A percentile compares a stretch with the other conserved stretches of the same genome.
phyloP scores from a whole-genome alignment of 2,797 vertebrate genomes.

The Mormyrops boulengeri region DNA sequence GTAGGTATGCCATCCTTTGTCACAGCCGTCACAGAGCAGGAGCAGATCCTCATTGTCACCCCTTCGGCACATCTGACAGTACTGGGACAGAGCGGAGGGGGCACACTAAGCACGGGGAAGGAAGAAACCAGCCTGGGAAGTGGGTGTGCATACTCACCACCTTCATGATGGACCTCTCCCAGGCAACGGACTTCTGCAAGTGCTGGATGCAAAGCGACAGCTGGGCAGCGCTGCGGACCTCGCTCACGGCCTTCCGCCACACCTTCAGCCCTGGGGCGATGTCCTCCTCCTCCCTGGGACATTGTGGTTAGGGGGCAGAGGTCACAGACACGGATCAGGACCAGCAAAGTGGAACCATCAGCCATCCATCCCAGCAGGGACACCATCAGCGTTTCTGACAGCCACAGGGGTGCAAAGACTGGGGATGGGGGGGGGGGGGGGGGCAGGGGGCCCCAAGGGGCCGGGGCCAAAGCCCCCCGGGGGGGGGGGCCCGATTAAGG shows the following conservation, averaged over 20 bases:
- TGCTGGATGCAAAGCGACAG: conserved; percentile 97
- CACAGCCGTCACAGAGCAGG: conserved; percentile 93
- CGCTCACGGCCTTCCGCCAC: conserved; percentile 89
- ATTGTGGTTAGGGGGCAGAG: conserved; percentile 6
- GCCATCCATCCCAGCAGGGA: neutral
- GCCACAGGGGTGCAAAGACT: conserved; percentile 5
- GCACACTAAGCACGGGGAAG: neutral
- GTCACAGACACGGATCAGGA: neutral
- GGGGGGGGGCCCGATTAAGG: no score
- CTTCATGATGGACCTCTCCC: conserved; percentile 99
- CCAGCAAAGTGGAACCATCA: neutral
- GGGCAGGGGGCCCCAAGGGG: neutral
- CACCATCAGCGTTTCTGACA: neutral
- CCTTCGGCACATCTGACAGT: conserved; percentile 96
- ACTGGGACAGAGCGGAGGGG: conserved; percentile 59
- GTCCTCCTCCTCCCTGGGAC: conserved; percentile 85
- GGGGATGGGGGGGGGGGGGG: neutral
- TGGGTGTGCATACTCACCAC: conserved; percentile 73
- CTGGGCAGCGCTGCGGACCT: conserved; percentile 91
- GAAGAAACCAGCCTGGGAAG: neutral
- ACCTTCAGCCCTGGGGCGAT: conserved; percentile 95
- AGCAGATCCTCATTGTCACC: conserved; percentile 97
- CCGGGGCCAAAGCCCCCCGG: no score
- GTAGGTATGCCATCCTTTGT: conserved; percentile 98
- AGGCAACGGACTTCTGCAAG: conserved; percentile 96